Evolutionary conservation across 1,140 invertebrate genomes (phyloP).

Genomic region (Aphelenchoides besseyi): DNA sequence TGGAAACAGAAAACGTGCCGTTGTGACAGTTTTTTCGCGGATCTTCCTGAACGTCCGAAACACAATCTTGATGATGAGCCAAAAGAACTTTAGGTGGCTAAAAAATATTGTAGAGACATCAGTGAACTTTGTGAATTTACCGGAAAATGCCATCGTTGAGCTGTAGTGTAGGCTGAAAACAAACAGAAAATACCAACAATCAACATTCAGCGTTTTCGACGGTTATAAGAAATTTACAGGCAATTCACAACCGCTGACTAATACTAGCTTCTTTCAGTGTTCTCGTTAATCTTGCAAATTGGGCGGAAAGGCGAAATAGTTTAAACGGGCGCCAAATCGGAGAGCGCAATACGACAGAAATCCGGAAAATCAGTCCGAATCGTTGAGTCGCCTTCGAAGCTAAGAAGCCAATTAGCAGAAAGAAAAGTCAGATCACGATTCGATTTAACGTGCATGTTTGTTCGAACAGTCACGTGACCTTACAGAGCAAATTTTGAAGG

Average conservation of each 20-base stretch:
- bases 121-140: background rate
- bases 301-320: too few species aligned
- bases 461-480: too few species aligned
- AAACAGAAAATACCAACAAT: background rate
- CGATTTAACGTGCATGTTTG: too few species aligned
- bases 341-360: too few species aligned
- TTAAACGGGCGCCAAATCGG: too few species aligned
- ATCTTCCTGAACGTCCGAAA: background rate
- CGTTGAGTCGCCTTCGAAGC: too few species aligned
- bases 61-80: background rate
- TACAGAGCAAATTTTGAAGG: too few species aligned
- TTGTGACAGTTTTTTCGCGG: background rate
- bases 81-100: slow-evolving; percentile 20
- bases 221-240: background rate
- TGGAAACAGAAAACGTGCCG: slow-evolving; percentile 8
- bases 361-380: too few species aligned
- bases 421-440: too few species aligned
- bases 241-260: background rate
- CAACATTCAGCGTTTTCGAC: background rate
- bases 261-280: too few species aligned
- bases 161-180: background rate
- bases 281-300: too few species aligned
- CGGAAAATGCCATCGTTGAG: slow-evolving; percentile 18
- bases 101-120: background rate
- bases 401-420: too few species aligned